Evolutionary conservation across 2,888 invertebrate genomes (phyloP), one percentile per base, ranked within the genome.

Genomic region (Hedya salicella): DNA sequence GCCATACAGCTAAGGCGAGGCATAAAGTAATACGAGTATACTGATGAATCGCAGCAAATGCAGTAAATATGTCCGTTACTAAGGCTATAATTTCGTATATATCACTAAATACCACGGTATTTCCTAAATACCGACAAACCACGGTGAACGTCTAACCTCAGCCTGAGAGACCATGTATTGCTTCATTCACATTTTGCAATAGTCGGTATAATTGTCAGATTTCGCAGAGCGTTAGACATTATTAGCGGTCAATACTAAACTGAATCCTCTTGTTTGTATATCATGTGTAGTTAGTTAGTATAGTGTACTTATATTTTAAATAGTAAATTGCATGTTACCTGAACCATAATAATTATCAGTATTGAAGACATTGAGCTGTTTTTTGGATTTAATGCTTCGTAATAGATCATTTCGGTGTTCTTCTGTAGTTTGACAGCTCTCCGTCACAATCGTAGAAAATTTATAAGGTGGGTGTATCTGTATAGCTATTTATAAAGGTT

Each of bases 311-410:
- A 42, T 50, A 40, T 64, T 50, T 57, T 42, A 50, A 63, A 56
- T 59, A 65, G 25, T 53, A 14, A 48, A 60, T 60, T 66, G 65
- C 65, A 66, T 60, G 65, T 66, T 66, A 66, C 65, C 65, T 60
- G 65, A 66, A 61, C 48, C 60, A 53, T 46, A 54, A 60, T 54
- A n/a, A 25, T 25, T 25, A 54, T 60, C 60, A 61, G 60, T 60
- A 53, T 66, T 46, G 21, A 60, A 16, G 40, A 44, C 40, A 60
- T 66, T 36, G n/a, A 66, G 40, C 21, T 54, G 53, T 21, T 16
- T 36, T 44, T 57, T 14, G 17, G 21, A 44, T 21, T 16, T 30
- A 11, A 9, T 40, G 40, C 42, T 2, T 4, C 19, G 14, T 11
- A 40, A 40, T 39, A n/a, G 40, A 13, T n/a, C n/a, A n/a, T 16